These are phyloP conservation scores for Anoplophora glabripennis DNA, from an alignment of 1,140 invertebrate genomes.

Conservation along the genomic window DNA sequence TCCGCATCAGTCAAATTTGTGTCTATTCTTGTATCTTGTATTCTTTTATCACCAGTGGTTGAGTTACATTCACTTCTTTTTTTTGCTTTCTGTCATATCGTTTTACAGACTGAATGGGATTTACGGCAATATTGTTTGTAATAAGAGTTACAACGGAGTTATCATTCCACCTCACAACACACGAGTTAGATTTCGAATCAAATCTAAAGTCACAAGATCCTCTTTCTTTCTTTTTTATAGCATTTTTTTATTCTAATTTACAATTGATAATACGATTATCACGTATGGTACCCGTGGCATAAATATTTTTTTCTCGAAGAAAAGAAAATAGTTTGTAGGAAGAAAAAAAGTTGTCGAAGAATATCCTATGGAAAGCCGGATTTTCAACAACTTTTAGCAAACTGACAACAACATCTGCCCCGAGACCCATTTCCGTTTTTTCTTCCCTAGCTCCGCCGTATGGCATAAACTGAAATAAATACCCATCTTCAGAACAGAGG, in stretches of 20 bases:
- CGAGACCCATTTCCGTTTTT: conserved; percentile 18
- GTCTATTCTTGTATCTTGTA: too few species aligned
- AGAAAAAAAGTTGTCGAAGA: conserved; percentile 27
- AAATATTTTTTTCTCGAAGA: conserved; percentile 26
- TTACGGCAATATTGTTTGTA: conserved; percentile 12
- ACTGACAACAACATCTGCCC: conserved; percentile 17
- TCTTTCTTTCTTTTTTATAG: conserved; percentile 10
- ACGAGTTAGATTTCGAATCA: conserved; percentile 15
- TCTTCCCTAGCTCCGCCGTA: conserved; percentile 16
- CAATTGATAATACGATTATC: conserved; percentile 18
- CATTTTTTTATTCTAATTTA: conserved; percentile 5
- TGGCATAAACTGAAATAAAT: conserved; percentile 23
- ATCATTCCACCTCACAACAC: conserved; percentile 28
- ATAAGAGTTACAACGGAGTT: conserved; percentile 24
- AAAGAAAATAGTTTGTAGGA: conserved; percentile 21
- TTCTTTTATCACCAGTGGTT: conserved; percentile 22
- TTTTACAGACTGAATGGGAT: conserved; percentile 23
- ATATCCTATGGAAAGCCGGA: too few species aligned
- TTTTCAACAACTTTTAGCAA: conserved; percentile 19
- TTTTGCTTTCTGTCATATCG: conserved; percentile 29
- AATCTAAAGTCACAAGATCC: conserved; percentile 21
- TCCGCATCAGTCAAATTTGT: too few species aligned
- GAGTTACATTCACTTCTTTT: conserved; percentile 17
- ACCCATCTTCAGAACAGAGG: conserved; percentile 21
- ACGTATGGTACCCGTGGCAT: conserved; percentile 23